Base-by-base conservation (phyloP, 2,113 vertebrate genomes). In the Mesocricetus auratus region DNA sequence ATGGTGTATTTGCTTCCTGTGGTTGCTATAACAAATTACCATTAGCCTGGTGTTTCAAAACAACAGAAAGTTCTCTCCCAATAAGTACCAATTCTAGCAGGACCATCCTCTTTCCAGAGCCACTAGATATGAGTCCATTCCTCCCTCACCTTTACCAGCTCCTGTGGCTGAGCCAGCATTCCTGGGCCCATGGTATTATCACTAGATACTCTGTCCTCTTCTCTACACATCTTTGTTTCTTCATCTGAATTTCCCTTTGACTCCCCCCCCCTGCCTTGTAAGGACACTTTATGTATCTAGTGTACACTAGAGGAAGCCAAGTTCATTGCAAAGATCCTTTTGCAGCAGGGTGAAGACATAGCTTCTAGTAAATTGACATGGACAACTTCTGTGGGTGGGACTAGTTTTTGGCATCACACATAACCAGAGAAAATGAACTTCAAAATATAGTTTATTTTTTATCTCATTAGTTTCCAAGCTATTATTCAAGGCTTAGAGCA, bases 401-500 rank as follows among this genome's bases (percentile, higher is more conserved):
- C 26, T 22, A 68, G 81, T 95, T 64, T 75, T 94, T 58, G 82
- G 60, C 39, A 33, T 31, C 3, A 60, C 73, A 56, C 12, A 13
- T 24, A 33, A 29, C 66, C 24, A 86, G 50, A 77, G 45, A 90
- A 95, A 88, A 77, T 56, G 58, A 94, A 45, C 16, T 62, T 79
- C 36, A 26, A 47, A 2, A 3, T 42, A 29, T 31, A 42, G n/a
- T 33, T 92, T 31, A n/a, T n/a, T 87, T 87, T 66, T 75, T 19
- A 74, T 62, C 47, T 94, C 24, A 88, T 69, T 79, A 68, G 13
- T 75, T 94, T 91, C 73, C 68, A 83, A 89, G 56, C 53, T 88
- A 62, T 88, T 69, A 87, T 42, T 7, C 39, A 66, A 90, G 53
- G 24, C 29, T 62, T 15, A 1, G 33, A 36, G 16, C 45, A 58